Base-by-base conservation (phyloP, 2,888 invertebrate genomes). In the Netelia virgata region DNA sequence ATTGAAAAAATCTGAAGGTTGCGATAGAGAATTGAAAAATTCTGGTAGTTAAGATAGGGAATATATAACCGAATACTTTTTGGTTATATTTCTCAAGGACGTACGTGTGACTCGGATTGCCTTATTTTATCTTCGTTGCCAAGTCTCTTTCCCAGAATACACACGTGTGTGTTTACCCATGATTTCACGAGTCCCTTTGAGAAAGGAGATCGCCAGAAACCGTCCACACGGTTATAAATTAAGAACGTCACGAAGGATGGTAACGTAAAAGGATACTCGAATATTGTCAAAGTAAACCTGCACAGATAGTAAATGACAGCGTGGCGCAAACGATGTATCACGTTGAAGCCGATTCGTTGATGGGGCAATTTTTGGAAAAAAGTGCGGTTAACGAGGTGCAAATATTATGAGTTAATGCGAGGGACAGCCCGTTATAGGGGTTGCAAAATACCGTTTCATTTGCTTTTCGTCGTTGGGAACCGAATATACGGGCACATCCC, bases 361-460 rank as follows among this genome's bases (percentile, higher is more conserved):
- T 10, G 36, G 41, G 3, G 11, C 41, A 72, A 63, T n/a, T 55
- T 70, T 36, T 18, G n/a, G 61, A 53, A 18, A 11, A 20, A 14
- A 16, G 1, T 16, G 23, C n/a, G 70, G 23, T 63, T 79, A 64
- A 79, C 55, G 72, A 64, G 43, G 64, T 70, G 72, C 72, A 63
- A 72, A 70, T 72, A 79, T 41, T 41, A 23, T 28, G 70, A 55
- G 11, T 14, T 28, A 50, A 28, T 20, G 53, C 43, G n/a, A 57
- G 14, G 41, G 18, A 63, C 43, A 8, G 20, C 70, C 36, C 8
- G 36, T 36, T 36, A 43, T 53, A 41, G 55, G 43, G 53, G 23
- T 16, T 28, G 3, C 16, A 70, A 20, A 41, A 79, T 59, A 78
- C 41, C 55, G 3, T 23, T 20, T 5, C n/a, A 9, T 50, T 47